phyloP scores from a whole-genome alignment of 1,140 invertebrate genomes.

The Homarus americanus region DNA sequence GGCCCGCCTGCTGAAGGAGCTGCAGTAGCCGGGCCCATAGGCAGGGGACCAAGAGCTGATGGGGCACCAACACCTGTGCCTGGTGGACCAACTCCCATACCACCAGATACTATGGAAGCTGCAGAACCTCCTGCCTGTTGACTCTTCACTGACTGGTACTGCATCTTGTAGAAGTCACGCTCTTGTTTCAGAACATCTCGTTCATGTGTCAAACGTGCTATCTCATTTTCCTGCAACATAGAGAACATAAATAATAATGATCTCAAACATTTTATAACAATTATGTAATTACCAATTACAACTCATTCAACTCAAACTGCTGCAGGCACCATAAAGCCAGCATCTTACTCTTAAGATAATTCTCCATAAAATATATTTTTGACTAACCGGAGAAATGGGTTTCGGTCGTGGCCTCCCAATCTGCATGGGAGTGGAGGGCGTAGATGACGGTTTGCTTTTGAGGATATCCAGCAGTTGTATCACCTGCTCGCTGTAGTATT shows the following conservation, averaged over 20 bases:
- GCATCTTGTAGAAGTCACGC: constrained; percentile 63
- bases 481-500: constrained; percentile 72
- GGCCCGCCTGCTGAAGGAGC: background rate
- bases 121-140: constrained; percentile 43
- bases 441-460: constrained; percentile 61
- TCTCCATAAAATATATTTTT: background rate
- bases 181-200: constrained; percentile 69
- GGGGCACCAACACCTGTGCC: background rate
- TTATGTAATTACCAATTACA: background rate
- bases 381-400: constrained; percentile 40
- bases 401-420: constrained; percentile 25
- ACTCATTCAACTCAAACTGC: too few species aligned
- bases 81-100: constrained; percentile 10
- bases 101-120: constrained; percentile 13
- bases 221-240: constrained; percentile 59
- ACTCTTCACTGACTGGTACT: constrained; percentile 52
- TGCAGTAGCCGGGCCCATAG: background rate
- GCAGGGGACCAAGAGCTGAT: background rate
- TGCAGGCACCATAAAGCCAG: too few species aligned
- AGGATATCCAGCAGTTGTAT: constrained; percentile 66
- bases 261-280: background rate
- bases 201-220: constrained; percentile 60
- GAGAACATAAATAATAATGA: background rate
- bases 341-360: too few species aligned
- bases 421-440: constrained; percentile 55